Conservation (phyloP, 2,113 vertebrate genomes). For the Calidris pygmaea region DNA sequence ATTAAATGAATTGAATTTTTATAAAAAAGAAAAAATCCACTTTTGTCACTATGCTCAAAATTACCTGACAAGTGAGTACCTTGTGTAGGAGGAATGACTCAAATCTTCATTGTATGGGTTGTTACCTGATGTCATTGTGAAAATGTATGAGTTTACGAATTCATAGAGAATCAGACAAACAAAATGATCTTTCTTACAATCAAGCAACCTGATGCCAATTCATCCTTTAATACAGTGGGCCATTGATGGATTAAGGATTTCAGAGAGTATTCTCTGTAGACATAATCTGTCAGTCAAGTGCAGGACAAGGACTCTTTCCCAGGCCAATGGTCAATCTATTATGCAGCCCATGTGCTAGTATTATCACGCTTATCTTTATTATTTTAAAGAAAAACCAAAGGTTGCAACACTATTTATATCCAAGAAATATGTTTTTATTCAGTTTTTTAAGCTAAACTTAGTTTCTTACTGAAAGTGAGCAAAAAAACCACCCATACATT, state of each 20-base stretch:
- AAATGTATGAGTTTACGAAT: constrained; percentile 9
- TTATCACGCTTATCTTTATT: not conserved
- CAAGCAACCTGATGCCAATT: not conserved
- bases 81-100: constrained; percentile 38
- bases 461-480: not conserved
- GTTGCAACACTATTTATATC: not conserved
- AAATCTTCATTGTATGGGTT: not conserved
- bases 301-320: not conserved
- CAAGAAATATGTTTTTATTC: rapidly evolving
- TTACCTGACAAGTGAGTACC: not conserved
- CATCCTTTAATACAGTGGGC: not conserved
- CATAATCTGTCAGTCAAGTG: not conserved
- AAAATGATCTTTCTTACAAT: not conserved
- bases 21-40: not conserved
- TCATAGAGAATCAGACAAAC: constrained; percentile 1
- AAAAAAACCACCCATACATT: not conserved
- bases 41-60: not conserved
- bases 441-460: not conserved
- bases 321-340: not conserved
- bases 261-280: not conserved
- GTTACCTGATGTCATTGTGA: not conserved
- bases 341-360: not conserved
- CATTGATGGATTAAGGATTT: not conserved
- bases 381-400: not conserved
- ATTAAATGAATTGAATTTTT: not conserved